These are phyloP conservation scores for Poecilia wingei DNA, from an alignment of 2,797 vertebrate species.

Conservation along the genomic window DNA sequence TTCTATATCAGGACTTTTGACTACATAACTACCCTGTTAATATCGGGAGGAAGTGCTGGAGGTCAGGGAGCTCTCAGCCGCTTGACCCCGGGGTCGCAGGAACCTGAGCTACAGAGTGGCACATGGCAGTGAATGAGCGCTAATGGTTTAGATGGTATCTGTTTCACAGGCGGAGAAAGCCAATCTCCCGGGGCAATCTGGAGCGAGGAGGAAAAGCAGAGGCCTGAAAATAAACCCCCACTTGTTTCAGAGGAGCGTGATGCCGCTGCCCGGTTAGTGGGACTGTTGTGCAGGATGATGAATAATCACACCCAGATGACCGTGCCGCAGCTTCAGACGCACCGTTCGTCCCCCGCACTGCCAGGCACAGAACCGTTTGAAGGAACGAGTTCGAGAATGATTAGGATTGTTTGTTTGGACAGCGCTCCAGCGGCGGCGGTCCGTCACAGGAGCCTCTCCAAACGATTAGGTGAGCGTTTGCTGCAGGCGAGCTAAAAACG, in stretches of 20 bases:
- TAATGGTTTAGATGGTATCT: constrained; percentile 99
- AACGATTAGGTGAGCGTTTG: constrained; percentile 84
- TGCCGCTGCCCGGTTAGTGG: constrained; percentile 47
- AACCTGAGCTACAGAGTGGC: constrained; percentile 91
- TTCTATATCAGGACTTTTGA: constrained; percentile 87
- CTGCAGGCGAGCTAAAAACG: constrained; percentile 79
- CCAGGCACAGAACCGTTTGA: constrained; percentile 27
- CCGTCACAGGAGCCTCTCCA: constrained; percentile 55
- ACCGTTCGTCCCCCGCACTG: background rate
- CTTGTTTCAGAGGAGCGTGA: constrained; percentile 64
- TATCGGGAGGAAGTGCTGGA: constrained; percentile 89
- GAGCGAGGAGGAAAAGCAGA: constrained; percentile 85
- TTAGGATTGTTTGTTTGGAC: constrained; percentile 68
- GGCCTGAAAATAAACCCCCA: constrained; percentile 72
- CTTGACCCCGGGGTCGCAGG: constrained; percentile 87
- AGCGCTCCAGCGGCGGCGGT: constrained; percentile 58
- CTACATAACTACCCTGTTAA: constrained; percentile 84
- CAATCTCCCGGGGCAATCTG: constrained; percentile 85
- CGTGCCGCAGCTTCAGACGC: constrained; percentile 30
- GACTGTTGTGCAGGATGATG: constrained; percentile 52
- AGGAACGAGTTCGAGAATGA: constrained; percentile 30
- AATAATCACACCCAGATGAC: constrained; percentile 75
- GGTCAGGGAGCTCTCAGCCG: constrained; percentile 88
- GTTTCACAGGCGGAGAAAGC: constrained; percentile 92
- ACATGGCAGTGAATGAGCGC: constrained; percentile 88